Evolutionary conservation across 2,797 vertebrate species (phyloP).

Genomic region (Staurois parvus): DNA sequence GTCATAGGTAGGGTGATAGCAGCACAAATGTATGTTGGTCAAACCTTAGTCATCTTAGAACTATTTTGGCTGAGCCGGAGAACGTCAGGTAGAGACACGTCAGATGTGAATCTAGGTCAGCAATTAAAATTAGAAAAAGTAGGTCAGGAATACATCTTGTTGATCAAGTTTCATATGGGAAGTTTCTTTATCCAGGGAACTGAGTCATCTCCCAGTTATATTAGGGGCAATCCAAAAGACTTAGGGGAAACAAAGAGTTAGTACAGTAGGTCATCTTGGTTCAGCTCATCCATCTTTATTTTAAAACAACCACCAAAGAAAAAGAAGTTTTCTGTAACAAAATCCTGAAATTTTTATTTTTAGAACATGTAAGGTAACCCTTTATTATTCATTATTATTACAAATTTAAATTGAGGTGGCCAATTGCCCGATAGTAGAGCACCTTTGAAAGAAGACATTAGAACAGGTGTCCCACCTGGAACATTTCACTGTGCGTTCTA

Average conservation of each 20-base stretch:
- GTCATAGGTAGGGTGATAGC: neutral
- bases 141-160: constrained; percentile 5
- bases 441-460: too few species aligned
- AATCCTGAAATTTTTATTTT: too few species aligned
- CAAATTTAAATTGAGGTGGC: too few species aligned
- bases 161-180: neutral
- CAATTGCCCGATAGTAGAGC: too few species aligned
- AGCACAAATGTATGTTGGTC: neutral
- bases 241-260: neutral
- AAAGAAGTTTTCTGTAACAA: too few species aligned
- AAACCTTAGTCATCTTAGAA: too few species aligned
- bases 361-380: too few species aligned
- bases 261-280: neutral
- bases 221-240: neutral
- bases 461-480: too few species aligned
- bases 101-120: constrained; percentile 17
- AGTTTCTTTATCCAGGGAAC: neutral
- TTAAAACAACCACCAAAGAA: too few species aligned
- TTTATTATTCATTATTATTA: too few species aligned
- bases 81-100: neutral
- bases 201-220: neutral
- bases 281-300: neutral
- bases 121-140: neutral
- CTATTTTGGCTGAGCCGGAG: neutral
- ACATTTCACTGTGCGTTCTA: too few species aligned